Percentiles rank a stretch among this genome's conserved stretches.
Evolutionary conservation across 2,888 invertebrate genomes (phyloP).

Genomic region (Autographa gamma): DNA sequence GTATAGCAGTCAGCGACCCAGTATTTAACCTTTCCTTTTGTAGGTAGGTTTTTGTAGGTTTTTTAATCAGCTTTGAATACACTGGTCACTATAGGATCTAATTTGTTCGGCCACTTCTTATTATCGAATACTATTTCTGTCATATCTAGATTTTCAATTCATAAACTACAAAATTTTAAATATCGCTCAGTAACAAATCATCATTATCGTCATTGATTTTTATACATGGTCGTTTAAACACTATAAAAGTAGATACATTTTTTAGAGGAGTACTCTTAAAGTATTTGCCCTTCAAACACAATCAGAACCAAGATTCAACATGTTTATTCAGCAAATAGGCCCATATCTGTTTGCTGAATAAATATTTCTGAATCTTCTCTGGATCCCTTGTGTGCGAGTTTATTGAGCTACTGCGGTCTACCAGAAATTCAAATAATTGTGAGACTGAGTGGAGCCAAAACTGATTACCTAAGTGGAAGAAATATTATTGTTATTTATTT

Average conservation of each 20-base stretch:
- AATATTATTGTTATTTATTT: slow-evolving; percentile 20
- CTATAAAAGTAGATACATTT: not conserved
- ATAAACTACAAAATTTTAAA: not conserved
- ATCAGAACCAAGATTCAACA: slow-evolving; percentile 7
- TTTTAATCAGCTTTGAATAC: too few relatives aligned
- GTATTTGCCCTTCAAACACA: slow-evolving; percentile 5
- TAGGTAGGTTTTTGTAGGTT: too few relatives aligned
- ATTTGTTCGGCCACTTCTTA: too few relatives aligned
- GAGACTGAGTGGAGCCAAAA: slow-evolving; percentile 23
- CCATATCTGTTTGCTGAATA: slow-evolving; percentile 6
- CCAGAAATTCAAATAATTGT: slow-evolving; percentile 37
- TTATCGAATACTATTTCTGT: too few relatives aligned
- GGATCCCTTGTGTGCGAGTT: not conserved
- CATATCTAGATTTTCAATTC: too few relatives aligned
- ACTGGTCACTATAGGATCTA: too few relatives aligned
- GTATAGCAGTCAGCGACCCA: too few relatives aligned
- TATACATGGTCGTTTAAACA: not conserved
- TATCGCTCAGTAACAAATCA: not conserved
- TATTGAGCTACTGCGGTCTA: not conserved
- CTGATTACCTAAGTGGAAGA: slow-evolving; percentile 16
- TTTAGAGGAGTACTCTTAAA: not conserved
- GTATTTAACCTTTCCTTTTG: too few relatives aligned
- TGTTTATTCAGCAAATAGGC: slow-evolving; percentile 7
- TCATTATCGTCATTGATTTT: not conserved
- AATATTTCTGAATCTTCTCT: slow-evolving; percentile 3